phyloP scores from a whole-genome alignment of 2,113 vertebrate species.

The Myotis yumanensis region DNA sequence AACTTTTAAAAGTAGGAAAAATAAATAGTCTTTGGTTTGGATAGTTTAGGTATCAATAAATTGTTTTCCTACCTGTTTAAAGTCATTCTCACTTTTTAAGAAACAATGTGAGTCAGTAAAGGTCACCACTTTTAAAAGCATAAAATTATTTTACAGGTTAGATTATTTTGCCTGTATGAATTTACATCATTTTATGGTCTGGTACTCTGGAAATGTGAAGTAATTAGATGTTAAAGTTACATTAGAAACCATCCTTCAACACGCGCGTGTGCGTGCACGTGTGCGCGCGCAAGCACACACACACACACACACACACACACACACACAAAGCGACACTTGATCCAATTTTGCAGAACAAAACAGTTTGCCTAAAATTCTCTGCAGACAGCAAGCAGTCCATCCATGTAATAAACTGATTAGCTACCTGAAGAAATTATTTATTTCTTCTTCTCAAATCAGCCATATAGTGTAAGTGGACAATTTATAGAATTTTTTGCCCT shows the following conservation, averaged over 20 bases:
- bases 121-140: not conserved
- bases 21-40: conserved; percentile 1
- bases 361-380: not conserved
- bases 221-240: conserved; percentile 45
- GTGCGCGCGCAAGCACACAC: not conserved
- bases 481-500: not conserved
- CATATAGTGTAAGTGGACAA: not conserved
- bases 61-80: not conserved
- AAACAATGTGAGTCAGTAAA: conserved; percentile 30
- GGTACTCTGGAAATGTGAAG: conserved; percentile 15
- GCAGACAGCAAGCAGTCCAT: not conserved
- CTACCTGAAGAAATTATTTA: not conserved
- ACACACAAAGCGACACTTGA: not conserved
- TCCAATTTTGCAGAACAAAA: not conserved
- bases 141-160: conserved; percentile 31
- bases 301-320: not conserved
- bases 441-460: conserved; percentile 2
- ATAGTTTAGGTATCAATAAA: not conserved
- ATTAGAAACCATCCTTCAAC: not conserved
- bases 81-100: conserved; percentile 8
- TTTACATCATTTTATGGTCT: conserved; percentile 20
- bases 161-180: conserved; percentile 3
- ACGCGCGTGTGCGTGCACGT: too few species aligned
- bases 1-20: conserved; percentile 58
- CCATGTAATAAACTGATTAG: not conserved